A percentile compares a stretch with the other conserved stretches of the same genome.
phyloP scores from a whole-genome alignment of 2,113 vertebrate genomes.

The Diadophis punctatus region DNA sequence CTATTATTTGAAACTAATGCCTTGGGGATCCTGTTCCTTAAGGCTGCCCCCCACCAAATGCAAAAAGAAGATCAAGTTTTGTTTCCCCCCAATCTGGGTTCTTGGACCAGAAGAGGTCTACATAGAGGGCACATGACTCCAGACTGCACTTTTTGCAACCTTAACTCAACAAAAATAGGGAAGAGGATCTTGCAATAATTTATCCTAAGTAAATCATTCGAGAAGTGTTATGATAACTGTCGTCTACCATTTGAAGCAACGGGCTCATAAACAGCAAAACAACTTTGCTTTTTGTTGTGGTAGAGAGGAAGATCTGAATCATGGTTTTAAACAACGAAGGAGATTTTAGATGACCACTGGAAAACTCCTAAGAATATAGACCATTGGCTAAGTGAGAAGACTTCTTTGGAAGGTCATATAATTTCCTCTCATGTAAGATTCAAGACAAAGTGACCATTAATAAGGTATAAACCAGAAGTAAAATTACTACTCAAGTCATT shows the following conservation, averaged over 20 bases:
- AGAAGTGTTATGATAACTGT: background rate
- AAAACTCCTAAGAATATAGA: background rate
- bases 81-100: background rate
- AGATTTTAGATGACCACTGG: background rate
- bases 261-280: background rate
- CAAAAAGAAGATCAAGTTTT: background rate
- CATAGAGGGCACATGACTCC: background rate
- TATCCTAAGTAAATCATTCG: background rate
- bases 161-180: background rate
- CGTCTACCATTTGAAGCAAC: background rate
- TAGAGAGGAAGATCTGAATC: background rate
- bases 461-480: background rate
- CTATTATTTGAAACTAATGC: background rate
- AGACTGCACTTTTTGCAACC: background rate
- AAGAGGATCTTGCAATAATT: background rate
- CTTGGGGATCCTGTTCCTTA: background rate
- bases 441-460: background rate
- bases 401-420: background rate
- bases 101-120: background rate
- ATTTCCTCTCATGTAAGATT: background rate
- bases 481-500: background rate
- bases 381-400: background rate
- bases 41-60: background rate
- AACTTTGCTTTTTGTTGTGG: background rate
- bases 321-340: background rate